These are phyloP conservation scores for Pseudochirops corinnae DNA, from an alignment of 2,797 vertebrate genomes.

Conservation along the genomic window DNA sequence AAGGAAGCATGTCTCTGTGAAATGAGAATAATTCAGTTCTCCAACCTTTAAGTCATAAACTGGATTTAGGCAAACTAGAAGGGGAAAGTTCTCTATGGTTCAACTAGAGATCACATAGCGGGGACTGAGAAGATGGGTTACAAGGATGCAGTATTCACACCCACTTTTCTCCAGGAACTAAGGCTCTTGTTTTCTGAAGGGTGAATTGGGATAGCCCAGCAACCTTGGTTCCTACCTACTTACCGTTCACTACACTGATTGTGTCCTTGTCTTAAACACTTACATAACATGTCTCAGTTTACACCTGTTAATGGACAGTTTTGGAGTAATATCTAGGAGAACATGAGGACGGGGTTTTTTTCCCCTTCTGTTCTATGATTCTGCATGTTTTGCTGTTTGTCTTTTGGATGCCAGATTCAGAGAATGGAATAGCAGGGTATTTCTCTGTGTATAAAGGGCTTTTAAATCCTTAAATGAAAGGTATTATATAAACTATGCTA, in stretches of 20 bases:
- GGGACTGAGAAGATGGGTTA: not conserved
- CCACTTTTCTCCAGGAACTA: not conserved
- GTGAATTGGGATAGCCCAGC: not conserved
- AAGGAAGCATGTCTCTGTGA: not conserved
- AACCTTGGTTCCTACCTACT: not conserved
- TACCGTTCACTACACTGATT: not conserved
- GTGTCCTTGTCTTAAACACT: not conserved
- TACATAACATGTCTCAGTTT: not conserved
- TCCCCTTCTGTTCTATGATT: fast-evolving
- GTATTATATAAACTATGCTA: not conserved
- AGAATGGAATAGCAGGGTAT: not conserved
- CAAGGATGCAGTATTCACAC: not conserved
- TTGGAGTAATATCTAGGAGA: not conserved
- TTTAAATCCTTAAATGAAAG: not conserved
- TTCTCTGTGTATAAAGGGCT: not conserved
- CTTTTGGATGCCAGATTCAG: not conserved
- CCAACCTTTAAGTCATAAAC: not conserved
- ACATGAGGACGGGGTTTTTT: fast-evolving
- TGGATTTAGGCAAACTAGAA: not conserved
- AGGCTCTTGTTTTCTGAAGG: not conserved
- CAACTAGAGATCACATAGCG: not conserved
- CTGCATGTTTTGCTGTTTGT: not conserved
- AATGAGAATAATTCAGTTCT: not conserved
- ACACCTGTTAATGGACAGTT: not conserved
- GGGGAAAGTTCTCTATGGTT: not conserved